Percentiles rank a stretch among this genome's conserved stretches.
phyloP scores from a whole-genome alignment of 2,113 vertebrate genomes.

The Calidris pugnax region DNA sequence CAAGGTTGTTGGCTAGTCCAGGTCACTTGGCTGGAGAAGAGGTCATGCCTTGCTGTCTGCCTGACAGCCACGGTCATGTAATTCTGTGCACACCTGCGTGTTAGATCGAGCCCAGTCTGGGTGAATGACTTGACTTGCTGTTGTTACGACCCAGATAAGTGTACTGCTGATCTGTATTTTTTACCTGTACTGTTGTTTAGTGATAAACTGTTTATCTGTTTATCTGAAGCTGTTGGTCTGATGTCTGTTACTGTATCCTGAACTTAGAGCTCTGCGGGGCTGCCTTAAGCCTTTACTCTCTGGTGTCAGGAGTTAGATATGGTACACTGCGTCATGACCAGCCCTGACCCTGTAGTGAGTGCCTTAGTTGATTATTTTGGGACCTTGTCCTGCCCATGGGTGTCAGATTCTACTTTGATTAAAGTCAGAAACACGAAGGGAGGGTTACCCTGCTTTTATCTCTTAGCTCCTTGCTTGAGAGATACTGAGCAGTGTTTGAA shows the following conservation, averaged over 20 bases:
- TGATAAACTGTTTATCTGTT: background rate
- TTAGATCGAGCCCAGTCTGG: background rate
- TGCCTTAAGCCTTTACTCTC: background rate
- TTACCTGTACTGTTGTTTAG: background rate
- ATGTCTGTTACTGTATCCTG: background rate
- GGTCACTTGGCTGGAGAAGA: background rate
- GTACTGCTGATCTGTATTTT: background rate
- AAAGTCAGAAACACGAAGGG: background rate
- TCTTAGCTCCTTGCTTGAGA: background rate
- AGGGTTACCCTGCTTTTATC: background rate
- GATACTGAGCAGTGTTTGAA: background rate
- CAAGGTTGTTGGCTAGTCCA: fast-evolving
- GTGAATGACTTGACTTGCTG: background rate
- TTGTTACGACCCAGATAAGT: background rate
- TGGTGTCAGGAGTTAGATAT: background rate
- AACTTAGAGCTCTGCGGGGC: background rate
- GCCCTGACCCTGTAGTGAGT: background rate
- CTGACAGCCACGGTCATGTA: background rate
- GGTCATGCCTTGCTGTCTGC: background rate
- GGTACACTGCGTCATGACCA: background rate
- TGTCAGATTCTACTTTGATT: background rate
- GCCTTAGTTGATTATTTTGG: background rate
- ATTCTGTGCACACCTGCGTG: background rate
- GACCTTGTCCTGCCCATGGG: background rate
- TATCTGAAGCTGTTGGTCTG: background rate